phyloP scores from a whole-genome alignment of 2,888 invertebrate species.

The Pachycephus smyrnensis region DNA sequence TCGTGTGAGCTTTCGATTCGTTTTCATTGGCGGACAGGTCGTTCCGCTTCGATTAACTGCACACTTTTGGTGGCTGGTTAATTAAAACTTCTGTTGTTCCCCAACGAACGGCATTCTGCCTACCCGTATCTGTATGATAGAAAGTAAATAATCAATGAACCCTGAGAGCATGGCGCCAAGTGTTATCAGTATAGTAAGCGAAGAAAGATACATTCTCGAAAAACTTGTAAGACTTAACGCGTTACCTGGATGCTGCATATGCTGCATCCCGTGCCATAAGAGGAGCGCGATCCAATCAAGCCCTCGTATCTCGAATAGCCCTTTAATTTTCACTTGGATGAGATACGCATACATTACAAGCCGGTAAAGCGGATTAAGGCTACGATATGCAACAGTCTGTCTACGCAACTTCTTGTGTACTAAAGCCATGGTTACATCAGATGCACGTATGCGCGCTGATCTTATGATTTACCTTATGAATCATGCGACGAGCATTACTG shows the following conservation, averaged over 20 bases:
- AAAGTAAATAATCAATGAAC: not conserved
- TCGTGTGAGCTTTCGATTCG: slow-evolving; percentile 32
- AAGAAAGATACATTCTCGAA: not conserved
- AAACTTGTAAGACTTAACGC: not conserved
- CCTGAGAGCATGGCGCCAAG: not conserved
- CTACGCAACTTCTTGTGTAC: not conserved
- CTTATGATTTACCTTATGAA: not conserved
- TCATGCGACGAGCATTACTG: not conserved
- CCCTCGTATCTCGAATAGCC: not conserved
- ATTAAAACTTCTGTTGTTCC: slow-evolving; percentile 29
- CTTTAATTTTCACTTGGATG: not conserved
- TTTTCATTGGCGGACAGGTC: slow-evolving; percentile 28
- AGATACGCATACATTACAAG: not conserved
- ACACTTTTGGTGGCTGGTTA: slow-evolving; percentile 31
- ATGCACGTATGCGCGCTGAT: not conserved
- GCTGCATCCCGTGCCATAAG: not conserved
- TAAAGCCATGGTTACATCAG: not conserved
- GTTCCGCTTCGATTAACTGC: slow-evolving; percentile 33
- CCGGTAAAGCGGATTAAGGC: not conserved
- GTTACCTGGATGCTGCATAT: not conserved
- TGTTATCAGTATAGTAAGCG: not conserved
- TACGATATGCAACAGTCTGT: not conserved
- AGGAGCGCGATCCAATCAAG: not conserved
- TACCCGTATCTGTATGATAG: not conserved
- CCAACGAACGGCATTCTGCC: not conserved